These are phyloP conservation scores for Pollenia amentaria DNA, from an alignment of 2,888 invertebrate genomes.

Conservation along the genomic window DNA sequence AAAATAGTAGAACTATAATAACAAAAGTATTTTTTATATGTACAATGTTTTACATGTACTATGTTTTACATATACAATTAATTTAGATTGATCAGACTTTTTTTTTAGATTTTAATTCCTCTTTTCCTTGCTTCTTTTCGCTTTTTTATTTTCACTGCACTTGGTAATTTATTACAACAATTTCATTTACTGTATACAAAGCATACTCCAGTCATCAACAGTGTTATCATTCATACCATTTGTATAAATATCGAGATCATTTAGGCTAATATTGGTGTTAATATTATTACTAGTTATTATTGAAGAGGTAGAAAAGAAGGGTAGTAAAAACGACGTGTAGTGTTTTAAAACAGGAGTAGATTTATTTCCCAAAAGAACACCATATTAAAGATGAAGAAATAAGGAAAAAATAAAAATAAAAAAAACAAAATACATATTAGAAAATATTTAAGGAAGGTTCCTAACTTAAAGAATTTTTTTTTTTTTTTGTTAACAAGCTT, in stretches of 20 bases:
- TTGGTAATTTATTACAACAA: slow-evolving; percentile 27
- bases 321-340: slow-evolving; percentile 7
- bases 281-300: slow-evolving; percentile 24
- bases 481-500: too few relatives aligned
- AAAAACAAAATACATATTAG: slow-evolving; percentile 62
- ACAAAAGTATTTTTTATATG: slow-evolving; percentile 15
- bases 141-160: slow-evolving; percentile 24
- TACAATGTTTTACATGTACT: slow-evolving; percentile 6
- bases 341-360: slow-evolving; percentile 10
- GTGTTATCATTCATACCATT: slow-evolving; percentile 54
- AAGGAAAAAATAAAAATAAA: slow-evolving; percentile 37
- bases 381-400: slow-evolving; percentile 46
- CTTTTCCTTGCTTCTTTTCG: slow-evolving; percentile 37
- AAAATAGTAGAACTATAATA: slow-evolving; percentile 10
- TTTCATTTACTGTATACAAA: slow-evolving; percentile 57
- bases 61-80: slow-evolving; percentile 21
- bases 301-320: background rate
- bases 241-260: slow-evolving; percentile 69
- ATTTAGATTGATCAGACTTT: slow-evolving; percentile 68
- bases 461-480: slow-evolving; percentile 32
- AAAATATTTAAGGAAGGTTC: slow-evolving; percentile 29
- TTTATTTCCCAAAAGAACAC: slow-evolving; percentile 39
- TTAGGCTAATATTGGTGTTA: slow-evolving; percentile 56
- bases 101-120: slow-evolving; percentile 22
- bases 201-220: slow-evolving; percentile 69